Evolutionary conservation across 2,113 vertebrate species (phyloP), one percentile per base, ranked within the genome.

Genomic region (Seriola dumerili): DNA sequence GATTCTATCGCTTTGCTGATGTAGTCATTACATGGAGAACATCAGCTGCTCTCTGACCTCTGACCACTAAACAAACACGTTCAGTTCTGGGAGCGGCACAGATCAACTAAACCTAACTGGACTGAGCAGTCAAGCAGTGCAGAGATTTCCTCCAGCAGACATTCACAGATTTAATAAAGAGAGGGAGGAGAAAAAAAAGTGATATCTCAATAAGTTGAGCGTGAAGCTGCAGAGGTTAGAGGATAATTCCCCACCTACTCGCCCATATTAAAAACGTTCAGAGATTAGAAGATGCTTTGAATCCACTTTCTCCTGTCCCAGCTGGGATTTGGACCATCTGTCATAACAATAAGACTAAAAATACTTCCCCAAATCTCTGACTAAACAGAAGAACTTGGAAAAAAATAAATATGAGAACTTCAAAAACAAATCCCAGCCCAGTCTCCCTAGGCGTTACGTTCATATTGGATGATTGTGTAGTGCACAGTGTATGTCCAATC

Each of bases 281-380:
- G 59, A 57, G 65, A 61, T 21, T 63, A 68, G 29, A 64, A 34
- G 21, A 66, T 48, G 46, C 32, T 48, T 57, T 72, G 19, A 76
- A 66, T 69, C 57, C 16, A 54, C 80, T 71, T 57, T 44, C 55
- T 74, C 57, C 8, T 63, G 21, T 64, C 67, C 7, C 29, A 52
- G 71, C 46, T 36, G 69, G 77, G 76, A 73, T 73, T 73, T 36
- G 4, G 68, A 62, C 72, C 62, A 76, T 76, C 19, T 75, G 81
- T 63, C 23, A 42, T 57, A 55, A 67, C 61, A 76, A 65, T 52
- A 46, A 42, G 19, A 59, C 55, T 72, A 64, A 38, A 80, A 83
- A 58, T 59, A 59, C 19, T 14, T 11, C 21, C 13, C 1, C 11
- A 64, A 73, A 72, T 40, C 29, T 59, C 17, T 11, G 19, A 14